A percentile compares a stretch with the other conserved stretches of the same genome.
Evolutionary conservation across 2,797 vertebrate genomes (phyloP).

Genomic region (Hapalemur alaotrensis): DNA sequence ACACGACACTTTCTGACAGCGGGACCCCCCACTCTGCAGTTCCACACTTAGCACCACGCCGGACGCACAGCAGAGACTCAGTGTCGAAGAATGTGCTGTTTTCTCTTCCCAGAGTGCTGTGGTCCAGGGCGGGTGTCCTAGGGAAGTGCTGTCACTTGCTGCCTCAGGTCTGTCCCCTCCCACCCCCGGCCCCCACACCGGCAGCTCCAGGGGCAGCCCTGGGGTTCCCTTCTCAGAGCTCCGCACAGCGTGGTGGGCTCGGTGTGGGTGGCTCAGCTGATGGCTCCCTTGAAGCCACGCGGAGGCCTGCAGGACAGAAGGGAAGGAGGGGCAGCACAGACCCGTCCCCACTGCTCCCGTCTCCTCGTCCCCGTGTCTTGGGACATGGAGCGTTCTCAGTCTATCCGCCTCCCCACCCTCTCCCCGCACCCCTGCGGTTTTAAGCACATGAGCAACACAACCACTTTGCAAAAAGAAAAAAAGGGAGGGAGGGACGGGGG

Average conservation of each 20-base stretch:
- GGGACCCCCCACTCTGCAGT: not conserved
- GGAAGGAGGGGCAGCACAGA: no score
- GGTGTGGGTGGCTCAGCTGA: fast-evolving
- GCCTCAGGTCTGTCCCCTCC: not conserved
- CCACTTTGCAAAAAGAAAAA: not conserved
- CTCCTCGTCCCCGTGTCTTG: not conserved
- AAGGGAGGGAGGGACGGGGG: not conserved
- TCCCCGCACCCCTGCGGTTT: not conserved
- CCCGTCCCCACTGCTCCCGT: fast-evolving
- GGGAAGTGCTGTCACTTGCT: not conserved
- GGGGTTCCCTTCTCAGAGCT: no score
- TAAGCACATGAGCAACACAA: not conserved
- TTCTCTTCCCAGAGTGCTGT: not conserved
- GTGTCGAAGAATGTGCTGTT: not conserved
- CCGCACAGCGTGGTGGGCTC: fast-evolving
- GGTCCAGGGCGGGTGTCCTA: not conserved
- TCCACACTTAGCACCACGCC: no score
- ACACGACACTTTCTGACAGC: not conserved
- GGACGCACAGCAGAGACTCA: fast-evolving
- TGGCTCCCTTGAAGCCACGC: not conserved
- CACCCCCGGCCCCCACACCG: fast-evolving
- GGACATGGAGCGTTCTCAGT: not conserved
- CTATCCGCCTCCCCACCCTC: not conserved
- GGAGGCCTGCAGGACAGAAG: not conserved
- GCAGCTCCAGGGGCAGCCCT: not conserved